phyloP scores from a whole-genome alignment of 1,140 invertebrate species.

The Druon quercuslanigerum region DNA sequence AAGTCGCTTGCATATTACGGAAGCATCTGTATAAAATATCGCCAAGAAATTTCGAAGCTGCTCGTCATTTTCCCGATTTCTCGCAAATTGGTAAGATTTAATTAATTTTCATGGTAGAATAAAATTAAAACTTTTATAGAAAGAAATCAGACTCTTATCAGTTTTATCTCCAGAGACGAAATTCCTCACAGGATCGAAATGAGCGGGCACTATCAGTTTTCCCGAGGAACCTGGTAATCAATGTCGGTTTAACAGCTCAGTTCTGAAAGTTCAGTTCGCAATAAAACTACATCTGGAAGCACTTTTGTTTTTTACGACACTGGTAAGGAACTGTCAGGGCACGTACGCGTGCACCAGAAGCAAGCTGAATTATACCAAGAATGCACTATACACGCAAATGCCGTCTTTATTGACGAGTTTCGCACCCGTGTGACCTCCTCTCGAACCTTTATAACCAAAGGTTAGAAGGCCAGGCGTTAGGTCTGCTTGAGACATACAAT shows the following conservation, averaged over 20 bases:
- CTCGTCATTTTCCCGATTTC: no score
- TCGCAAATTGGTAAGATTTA: no score
- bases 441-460: slow-evolving; percentile 41
- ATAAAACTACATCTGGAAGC: slow-evolving; percentile 19
- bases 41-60: no score
- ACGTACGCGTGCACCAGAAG: slow-evolving; percentile 29
- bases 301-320: slow-evolving; percentile 26
- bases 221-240: background rate
- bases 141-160: background rate
- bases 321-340: slow-evolving; percentile 12
- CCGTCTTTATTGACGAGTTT: slow-evolving; percentile 46
- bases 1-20: no score
- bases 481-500: slow-evolving; percentile 38
- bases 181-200: background rate
- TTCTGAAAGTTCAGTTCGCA: slow-evolving; percentile 1
- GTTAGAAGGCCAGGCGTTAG: slow-evolving; percentile 29
- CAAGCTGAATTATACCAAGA: slow-evolving; percentile 59
- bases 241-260: slow-evolving; percentile 14
- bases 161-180: background rate
- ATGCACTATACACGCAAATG: slow-evolving; percentile 64
- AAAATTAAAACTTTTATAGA: no score
- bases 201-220: background rate
- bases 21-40: no score
- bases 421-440: slow-evolving; percentile 20
- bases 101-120: no score